Evolutionary conservation across 64 coral and sea anemone species (phyloP).

Genomic region (Anthopleura sola): DNA sequence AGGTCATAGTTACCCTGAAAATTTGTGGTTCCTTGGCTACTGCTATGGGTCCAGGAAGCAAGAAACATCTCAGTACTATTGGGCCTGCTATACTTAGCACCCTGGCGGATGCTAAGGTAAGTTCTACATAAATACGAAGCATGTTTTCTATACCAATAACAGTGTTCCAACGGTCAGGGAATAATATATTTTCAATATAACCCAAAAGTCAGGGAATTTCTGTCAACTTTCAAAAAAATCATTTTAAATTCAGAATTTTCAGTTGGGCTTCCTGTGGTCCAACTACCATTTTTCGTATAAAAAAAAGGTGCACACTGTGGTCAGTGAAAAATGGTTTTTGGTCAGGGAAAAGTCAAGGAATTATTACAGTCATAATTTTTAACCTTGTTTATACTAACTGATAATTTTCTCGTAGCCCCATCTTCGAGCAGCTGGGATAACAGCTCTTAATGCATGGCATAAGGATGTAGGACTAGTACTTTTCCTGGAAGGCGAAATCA

Average conservation of each 20-base stretch:
- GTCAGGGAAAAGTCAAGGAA: too few species aligned
- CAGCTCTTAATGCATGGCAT: slow-evolving; percentile 86
- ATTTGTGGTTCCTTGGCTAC: slow-evolving; percentile 78
- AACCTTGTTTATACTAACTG: background rate
- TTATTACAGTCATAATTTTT: too few species aligned
- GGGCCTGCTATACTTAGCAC: slow-evolving; percentile 84
- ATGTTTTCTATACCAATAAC: too few species aligned
- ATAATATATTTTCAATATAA: too few species aligned
- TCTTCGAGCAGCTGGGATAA: slow-evolving; percentile 77
- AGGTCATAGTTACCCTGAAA: slow-evolving; percentile 66
- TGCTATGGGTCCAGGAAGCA: slow-evolving; percentile 69
- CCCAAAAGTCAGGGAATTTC: too few species aligned
- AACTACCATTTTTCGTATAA: too few species aligned
- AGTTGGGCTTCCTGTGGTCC: too few species aligned
- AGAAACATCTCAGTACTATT: slow-evolving; percentile 63
- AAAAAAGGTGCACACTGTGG: too few species aligned
- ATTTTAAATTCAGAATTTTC: too few species aligned
- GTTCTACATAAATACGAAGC: background rate
- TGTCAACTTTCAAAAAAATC: too few species aligned
- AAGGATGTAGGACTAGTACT: slow-evolving; percentile 79
- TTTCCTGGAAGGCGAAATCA: slow-evolving; percentile 86
- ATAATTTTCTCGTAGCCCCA: slow-evolving; percentile 40
- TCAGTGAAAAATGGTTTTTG: too few species aligned
- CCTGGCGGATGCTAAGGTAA: slow-evolving; percentile 87
- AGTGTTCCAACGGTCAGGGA: too few species aligned